Evolutionary conservation across 1,140 invertebrate species (phyloP), one percentile per base, ranked within the genome.

Genomic region (Cephus cinctus): DNA sequence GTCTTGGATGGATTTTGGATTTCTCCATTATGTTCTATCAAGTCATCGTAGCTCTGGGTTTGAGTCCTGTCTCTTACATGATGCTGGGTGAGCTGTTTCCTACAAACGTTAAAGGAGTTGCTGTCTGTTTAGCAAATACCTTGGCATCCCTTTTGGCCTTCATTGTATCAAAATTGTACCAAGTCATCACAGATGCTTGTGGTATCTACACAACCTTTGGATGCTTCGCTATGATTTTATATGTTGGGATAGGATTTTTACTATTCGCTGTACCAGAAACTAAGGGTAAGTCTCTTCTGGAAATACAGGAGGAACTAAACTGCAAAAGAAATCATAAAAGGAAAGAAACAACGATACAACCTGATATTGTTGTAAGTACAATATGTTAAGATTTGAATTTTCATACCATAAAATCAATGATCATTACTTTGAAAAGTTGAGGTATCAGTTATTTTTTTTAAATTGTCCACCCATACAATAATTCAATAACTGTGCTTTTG

Each of bases 181-280:
- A 82, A 52, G 72, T 77, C 11, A 60, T 83, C 1, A 73, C 78
- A 3, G 79, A 83, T 38, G 49, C 50, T 2, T 77, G 73, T 12
- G 81, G 81, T 2, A 71, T 81, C 44, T 80, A 81, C 39, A 71
- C 76, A 0, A 74, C 79, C 1, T 83, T 83, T 46, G 79, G 76
- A 63, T 77, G 77, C 47, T 85, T 82, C 43, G 79, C 79, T 0
- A 14, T 56, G n/a, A 69, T 79, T 14, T 81, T 78, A 11, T 78
- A 79, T 35, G 5, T 76, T 0, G 83, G 83, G 1, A 64, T 81
- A 2, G 52, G 76, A 5, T 84, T 89, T 53, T 78, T 83, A 16
- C 66, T 72, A 22, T 80, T 85, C 18, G 71, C 79, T 39, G 81
- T 91, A 1, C 87, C 87, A 1, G 88, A 90, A 63, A 90, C 88